Evolutionary conservation across 53 echinoderm and acorn worm species (phyloP), one percentile per base, ranked within the genome.

Genomic region (Apostichopus leukothele): DNA sequence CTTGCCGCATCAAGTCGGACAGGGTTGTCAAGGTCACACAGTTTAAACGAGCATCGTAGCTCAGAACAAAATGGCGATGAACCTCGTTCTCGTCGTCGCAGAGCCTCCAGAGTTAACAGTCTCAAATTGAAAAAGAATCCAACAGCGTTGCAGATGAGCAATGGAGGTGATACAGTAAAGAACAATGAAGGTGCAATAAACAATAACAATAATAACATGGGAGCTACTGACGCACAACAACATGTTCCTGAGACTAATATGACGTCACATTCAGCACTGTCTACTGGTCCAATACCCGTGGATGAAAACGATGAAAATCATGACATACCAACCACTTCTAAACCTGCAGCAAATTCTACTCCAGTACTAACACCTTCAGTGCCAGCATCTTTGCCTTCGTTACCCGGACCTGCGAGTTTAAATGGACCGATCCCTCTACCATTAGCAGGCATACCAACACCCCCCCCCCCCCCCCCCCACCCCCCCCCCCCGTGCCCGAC

Each of bases 401-500:
- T 63, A 23, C 50, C 50, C 12, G 9, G 11, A 14, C 78, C 78
- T 14, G 7, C 39, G 11, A 13, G 9, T 77, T 26, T 10, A 77
- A 11, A 11, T 77, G 50, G 78, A 5, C 18, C 77, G 18, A 86
- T 86, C 66, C 21, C 78, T 23, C 86, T 77, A 11, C 90, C 90
- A 9, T 84, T 80, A n/a, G 67, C 93, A 25, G 75, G 60, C 68
- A 53, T 77, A 5, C 74, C 88, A 23, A 88, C 81, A 27, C 22
- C 90, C 22, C 90, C 6, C 90, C 86, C 6, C 75, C 60, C 51
- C 26, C 67, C 8, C 74, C 91, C 0, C 73, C 92, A 26, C 90
- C 89, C 11, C 89, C 91, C 1, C 79, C 89, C 39, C 77, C 91
- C 74, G 89, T n/a, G n/a, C n/a, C n/a, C n/a, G n/a, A n/a, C n/a